A percentile compares a stretch with the other conserved stretches of the same genome.
These are phyloP conservation scores for zebrafish (Danio rerio) DNA, from an alignment of 2,113 vertebrate genomes.

Conservation along the genomic window GRCz12tu NC_133196.1:45235501-45236000, in stretches of 20 bases:
- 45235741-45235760: not conserved
- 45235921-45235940: constrained; percentile 93
- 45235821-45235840: constrained; percentile 97
- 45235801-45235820: constrained; percentile 97
- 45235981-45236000: constrained; percentile 79
- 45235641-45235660: not conserved
- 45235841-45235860: constrained; percentile 87
- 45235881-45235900: constrained; percentile 97
- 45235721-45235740: not conserved
- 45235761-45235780: not conserved
- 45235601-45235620: too few species aligned
- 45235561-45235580: too few species aligned
- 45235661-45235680: not conserved
- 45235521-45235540: too few species aligned
- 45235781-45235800: constrained; percentile 77
- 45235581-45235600: too few species aligned
- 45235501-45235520: too few species aligned
- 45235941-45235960: constrained; percentile 82
- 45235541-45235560: too few species aligned
- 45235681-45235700: not conserved
- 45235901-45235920: constrained; percentile 96
- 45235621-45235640: too few species aligned
- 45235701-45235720: not conserved
- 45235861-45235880: constrained; percentile 78
- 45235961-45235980: constrained; percentile 77